Conservation (phyloP, 2,888 invertebrate species). For the Pharmacophagus antenor region DNA sequence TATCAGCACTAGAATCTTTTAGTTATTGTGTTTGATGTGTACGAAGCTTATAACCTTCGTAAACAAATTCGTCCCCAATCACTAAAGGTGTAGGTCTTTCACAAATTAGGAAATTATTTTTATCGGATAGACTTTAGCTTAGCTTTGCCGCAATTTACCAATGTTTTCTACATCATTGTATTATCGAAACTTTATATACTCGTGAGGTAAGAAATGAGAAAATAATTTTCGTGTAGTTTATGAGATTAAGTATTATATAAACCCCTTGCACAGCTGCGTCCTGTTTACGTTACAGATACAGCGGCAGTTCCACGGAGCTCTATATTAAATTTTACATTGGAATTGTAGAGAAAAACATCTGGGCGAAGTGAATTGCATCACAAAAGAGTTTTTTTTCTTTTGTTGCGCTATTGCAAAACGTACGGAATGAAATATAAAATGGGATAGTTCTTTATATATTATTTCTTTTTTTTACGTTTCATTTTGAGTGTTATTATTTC, state of each 20-base stretch:
- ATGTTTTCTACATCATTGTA: too few species aligned
- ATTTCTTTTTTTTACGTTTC: neutral
- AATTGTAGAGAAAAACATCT: slow-evolving; percentile 9
- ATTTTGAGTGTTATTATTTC: neutral
- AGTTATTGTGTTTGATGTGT: too few species aligned
- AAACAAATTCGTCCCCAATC: too few species aligned
- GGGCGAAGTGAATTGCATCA: neutral
- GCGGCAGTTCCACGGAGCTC: neutral
- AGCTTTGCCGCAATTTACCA: too few species aligned
- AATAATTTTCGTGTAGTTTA: neutral
- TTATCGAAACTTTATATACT: too few species aligned
- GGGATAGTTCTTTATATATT: neutral
- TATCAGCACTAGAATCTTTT: too few species aligned
- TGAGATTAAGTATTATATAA: neutral
- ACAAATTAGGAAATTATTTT: too few species aligned
- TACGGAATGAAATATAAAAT: slow-evolving; percentile 2
- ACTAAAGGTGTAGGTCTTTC: too few species aligned
- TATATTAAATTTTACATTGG: slow-evolving; percentile 13
- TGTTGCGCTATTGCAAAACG: neutral
- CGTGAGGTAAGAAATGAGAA: too few species aligned
- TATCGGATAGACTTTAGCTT: too few species aligned
- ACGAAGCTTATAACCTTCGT: too few species aligned
- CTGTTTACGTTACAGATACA: slow-evolving; percentile 12
- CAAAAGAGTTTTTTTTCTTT: slow-evolving; percentile 6
- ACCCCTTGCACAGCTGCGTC: neutral